Conservation (phyloP, 2,113 vertebrate species). For the Nibea coibor region DNA sequence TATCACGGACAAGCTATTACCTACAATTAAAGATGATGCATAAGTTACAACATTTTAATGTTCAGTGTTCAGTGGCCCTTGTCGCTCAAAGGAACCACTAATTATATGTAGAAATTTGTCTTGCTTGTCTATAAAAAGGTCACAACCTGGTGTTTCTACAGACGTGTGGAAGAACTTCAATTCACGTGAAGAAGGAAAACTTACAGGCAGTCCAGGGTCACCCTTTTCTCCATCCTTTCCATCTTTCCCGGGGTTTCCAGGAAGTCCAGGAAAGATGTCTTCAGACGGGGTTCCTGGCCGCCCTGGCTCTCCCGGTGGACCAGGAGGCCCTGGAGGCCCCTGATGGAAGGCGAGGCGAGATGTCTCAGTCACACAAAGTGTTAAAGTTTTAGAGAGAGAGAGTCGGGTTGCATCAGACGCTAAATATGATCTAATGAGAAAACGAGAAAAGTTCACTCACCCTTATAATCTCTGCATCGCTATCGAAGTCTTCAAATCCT, state of each 20-base stretch:
- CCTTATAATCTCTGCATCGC: constrained; percentile 78
- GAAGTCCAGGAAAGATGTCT: constrained; percentile 70
- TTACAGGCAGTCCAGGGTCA: constrained; percentile 86
- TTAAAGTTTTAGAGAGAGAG: background rate
- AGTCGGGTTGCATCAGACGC: background rate
- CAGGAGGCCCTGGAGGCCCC: constrained; percentile 85
- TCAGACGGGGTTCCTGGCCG: constrained; percentile 79
- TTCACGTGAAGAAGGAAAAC: constrained; percentile 50
- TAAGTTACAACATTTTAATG: too few species aligned
- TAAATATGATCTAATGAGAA: background rate
- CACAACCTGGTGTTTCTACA: background rate
- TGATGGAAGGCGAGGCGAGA: constrained; percentile 30
- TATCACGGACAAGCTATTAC: background rate
- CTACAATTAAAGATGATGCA: too few species aligned
- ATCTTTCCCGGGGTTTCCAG: constrained; percentile 85
- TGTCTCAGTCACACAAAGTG: background rate
- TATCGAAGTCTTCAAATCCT: constrained; percentile 82
- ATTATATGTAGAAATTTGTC: background rate
- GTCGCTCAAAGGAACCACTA: background rate
- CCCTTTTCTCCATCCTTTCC: constrained; percentile 85
- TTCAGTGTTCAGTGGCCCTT: background rate
- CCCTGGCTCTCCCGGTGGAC: constrained; percentile 87
- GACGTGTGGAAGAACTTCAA: background rate
- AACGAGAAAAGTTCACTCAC: constrained; percentile 66
- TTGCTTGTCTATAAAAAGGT: background rate